phyloP scores from a whole-genome alignment of 2,888 invertebrate genomes.

The Orthosia gothica region DNA sequence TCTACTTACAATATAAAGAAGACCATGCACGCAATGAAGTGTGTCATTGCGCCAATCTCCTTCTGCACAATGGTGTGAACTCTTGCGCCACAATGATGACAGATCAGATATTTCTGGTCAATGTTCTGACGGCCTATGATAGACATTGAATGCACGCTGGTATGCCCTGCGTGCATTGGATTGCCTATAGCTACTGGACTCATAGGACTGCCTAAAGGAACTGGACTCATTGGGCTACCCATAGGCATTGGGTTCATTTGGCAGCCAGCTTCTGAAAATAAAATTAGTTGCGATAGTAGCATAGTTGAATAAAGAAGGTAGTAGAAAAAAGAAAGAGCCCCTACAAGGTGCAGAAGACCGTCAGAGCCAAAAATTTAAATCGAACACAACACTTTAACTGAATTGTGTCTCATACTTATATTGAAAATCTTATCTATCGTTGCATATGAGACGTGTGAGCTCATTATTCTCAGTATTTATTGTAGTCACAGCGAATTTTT shows the following conservation, averaged over 20 bases:
- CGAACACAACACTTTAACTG: too few species aligned
- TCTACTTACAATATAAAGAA: constrained; percentile 75
- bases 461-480: too few species aligned
- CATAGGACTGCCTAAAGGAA: constrained; percentile 3
- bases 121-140: constrained; percentile 57
- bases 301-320: background rate
- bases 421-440: too few species aligned
- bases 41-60: constrained; percentile 77
- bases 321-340: too few species aligned
- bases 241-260: background rate
- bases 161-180: background rate
- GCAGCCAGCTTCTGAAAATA: constrained; percentile 32
- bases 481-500: too few species aligned
- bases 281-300: constrained; percentile 12
- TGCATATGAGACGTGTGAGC: too few species aligned
- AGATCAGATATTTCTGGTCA: constrained; percentile 77
- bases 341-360: too few species aligned
- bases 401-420: too few species aligned
- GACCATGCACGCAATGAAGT: constrained; percentile 71
- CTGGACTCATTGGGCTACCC: constrained; percentile 10
- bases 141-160: background rate
- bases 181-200: constrained; percentile 1
- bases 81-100: constrained; percentile 77
- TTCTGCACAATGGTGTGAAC: constrained; percentile 79
- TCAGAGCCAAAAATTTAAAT: too few species aligned